phyloP scores from a whole-genome alignment of 2,113 vertebrate species.

The Talpa occidentalis region DNA sequence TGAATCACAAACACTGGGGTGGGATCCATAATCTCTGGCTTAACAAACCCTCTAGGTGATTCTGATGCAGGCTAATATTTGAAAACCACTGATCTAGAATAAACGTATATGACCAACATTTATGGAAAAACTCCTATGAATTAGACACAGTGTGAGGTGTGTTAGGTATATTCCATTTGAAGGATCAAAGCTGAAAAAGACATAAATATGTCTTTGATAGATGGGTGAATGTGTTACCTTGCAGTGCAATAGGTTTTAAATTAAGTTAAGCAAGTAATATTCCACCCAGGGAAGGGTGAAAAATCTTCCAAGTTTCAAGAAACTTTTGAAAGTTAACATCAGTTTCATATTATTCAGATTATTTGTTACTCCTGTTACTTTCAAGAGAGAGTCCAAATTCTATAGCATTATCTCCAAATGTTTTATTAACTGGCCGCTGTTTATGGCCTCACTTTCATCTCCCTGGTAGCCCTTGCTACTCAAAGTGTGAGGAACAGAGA shows the following conservation, averaged over 20 bases:
- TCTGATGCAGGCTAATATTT: neutral
- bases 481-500: neutral
- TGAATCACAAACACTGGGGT: neutral
- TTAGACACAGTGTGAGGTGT: neutral
- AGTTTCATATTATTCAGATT: neutral
- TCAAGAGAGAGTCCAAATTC: neutral
- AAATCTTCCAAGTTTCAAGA: neutral
- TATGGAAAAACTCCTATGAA: neutral
- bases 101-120: neutral
- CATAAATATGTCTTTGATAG: neutral
- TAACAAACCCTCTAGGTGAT: neutral
- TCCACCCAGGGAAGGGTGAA: neutral
- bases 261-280: neutral
- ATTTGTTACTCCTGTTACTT: neutral
- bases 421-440: neutral
- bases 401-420: neutral
- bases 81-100: neutral
- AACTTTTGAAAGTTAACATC: neutral
- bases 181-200: neutral
- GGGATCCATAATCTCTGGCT: neutral
- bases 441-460: neutral
- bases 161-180: neutral
- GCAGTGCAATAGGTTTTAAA: neutral
- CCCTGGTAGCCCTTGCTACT: neutral
- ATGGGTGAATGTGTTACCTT: no score